A percentile compares a stretch with the other conserved stretches of the same genome.
Conservation (phyloP, 2,797 vertebrate genomes). For the Sebastes nivosus region DNA sequence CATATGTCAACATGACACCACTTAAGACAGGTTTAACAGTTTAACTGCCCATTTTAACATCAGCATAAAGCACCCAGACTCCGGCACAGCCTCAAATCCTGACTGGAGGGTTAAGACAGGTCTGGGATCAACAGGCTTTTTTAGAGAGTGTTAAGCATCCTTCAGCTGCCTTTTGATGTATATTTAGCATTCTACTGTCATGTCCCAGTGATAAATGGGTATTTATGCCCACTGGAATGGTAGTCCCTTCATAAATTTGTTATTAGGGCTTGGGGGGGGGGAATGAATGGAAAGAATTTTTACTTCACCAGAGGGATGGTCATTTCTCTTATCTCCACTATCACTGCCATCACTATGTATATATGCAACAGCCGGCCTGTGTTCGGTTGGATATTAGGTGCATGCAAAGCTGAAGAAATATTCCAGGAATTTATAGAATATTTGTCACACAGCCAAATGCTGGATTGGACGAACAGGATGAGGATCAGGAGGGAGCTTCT, state of each 20-base stretch:
- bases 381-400: slow-evolving; percentile 58
- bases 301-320: not conserved
- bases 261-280: slow-evolving; percentile 3
- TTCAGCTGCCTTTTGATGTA: slow-evolving; percentile 74
- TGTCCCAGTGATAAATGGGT: slow-evolving; percentile 55
- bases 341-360: slow-evolving; percentile 14
- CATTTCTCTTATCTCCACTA: slow-evolving; percentile 24
- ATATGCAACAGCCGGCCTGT: slow-evolving; percentile 38
- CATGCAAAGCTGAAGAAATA: slow-evolving; percentile 67
- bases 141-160: slow-evolving; percentile 66
- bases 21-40: slow-evolving; percentile 51
- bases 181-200: slow-evolving; percentile 72
- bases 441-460: slow-evolving; percentile 74
- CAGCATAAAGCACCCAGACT: slow-evolving; percentile 39
- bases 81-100: slow-evolving; percentile 48
- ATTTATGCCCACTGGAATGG: slow-evolving; percentile 49
- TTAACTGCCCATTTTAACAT: slow-evolving; percentile 59
- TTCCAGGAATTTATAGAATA: slow-evolving; percentile 73
- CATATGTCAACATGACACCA: slow-evolving; percentile 56
- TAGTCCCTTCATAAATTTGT: slow-evolving; percentile 42
- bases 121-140: slow-evolving; percentile 71
- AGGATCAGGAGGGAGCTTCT: slow-evolving; percentile 51
- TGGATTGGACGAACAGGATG: slow-evolving; percentile 74
- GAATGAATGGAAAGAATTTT: slow-evolving; percentile 44
- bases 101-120: slow-evolving; percentile 59